These are phyloP conservation scores for Melieria crassipennis DNA, from an alignment of 2,888 invertebrate genomes.

Conservation along the genomic window DNA sequence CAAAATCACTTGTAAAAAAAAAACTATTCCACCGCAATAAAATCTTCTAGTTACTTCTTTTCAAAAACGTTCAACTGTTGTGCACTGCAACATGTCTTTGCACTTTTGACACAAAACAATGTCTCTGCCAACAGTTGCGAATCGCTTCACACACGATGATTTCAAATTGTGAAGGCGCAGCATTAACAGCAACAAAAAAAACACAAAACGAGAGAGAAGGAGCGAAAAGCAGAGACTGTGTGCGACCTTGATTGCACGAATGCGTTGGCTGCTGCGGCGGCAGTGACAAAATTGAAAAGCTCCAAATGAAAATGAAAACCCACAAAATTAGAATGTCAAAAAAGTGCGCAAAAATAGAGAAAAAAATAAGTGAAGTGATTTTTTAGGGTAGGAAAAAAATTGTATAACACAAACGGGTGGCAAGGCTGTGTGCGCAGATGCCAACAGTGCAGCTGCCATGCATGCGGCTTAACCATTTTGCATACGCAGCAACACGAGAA, in stretches of 20 bases:
- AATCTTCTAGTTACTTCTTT: too few relatives aligned
- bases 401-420: background rate
- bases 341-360: background rate
- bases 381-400: background rate
- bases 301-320: background rate
- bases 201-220: too few relatives aligned
- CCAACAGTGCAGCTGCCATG: background rate
- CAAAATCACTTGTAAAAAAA: too few relatives aligned
- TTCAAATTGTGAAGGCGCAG: background rate
- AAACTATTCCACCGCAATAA: too few relatives aligned
- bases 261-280: too few relatives aligned
- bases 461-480: constrained; percentile 47
- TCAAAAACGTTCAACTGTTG: too few relatives aligned
- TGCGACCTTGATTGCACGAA: too few relatives aligned
- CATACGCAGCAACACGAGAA: constrained; percentile 54
- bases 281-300: background rate
- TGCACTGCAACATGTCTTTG: too few relatives aligned
- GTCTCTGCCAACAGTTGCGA: too few relatives aligned
- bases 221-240: too few relatives aligned
- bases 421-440: background rate
- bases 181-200: too few relatives aligned
- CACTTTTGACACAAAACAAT: too few relatives aligned
- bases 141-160: background rate
- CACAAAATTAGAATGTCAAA: background rate
- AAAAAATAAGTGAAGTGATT: background rate